Base-by-base conservation (phyloP, 2,797 vertebrate species). In the Chromis chromis region DNA sequence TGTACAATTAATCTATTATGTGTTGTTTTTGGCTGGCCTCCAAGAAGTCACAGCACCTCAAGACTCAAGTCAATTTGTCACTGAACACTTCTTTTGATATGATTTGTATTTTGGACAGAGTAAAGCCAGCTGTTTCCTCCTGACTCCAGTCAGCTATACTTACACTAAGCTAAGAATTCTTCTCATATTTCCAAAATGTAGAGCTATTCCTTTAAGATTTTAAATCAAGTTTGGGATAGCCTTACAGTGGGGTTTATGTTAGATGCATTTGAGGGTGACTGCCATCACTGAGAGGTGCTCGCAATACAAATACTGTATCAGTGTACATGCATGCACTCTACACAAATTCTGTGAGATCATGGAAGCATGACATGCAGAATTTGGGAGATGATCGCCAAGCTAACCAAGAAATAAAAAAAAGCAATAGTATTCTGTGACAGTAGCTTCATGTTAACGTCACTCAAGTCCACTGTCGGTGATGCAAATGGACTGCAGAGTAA, bases 401-500 rank as follows among this genome's bases (percentile, higher is more conserved):
- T 49, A 9, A 31, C 48, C 28, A 68, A 44, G 65, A 46, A 66
- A 55, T 53, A 63, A 49, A 72, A 55, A 58, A 65, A 76, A 58
- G 25, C 9, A 16, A 49, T 28, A 21, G 27, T 49, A 50, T 50
- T 65, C 49, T 57, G 49, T 62, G 72, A 81, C 78, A 50, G 64
- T 39, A 24, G 60, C 71, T 88, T 80, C 61, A 74, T 84, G 87
- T 81, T 76, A 70, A 81, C 88, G 90, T 87, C 93, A 86, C 78
- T 92, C 88, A 81, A 52, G 64, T 88, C 70, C 65, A 72, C 83
- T 78, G 83, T 74, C 58, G 5, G 81, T 90, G 91, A 94, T 93
- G 84, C 84, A 92, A 89, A 89, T 81, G 86, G 92, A 93, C 92
- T 86, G 86, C 67, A 81, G 83, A 83, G 88, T 92, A 94, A 95